phyloP scores from a whole-genome alignment of 2,113 vertebrate genomes.

The Phoxinus phoxinus region DNA sequence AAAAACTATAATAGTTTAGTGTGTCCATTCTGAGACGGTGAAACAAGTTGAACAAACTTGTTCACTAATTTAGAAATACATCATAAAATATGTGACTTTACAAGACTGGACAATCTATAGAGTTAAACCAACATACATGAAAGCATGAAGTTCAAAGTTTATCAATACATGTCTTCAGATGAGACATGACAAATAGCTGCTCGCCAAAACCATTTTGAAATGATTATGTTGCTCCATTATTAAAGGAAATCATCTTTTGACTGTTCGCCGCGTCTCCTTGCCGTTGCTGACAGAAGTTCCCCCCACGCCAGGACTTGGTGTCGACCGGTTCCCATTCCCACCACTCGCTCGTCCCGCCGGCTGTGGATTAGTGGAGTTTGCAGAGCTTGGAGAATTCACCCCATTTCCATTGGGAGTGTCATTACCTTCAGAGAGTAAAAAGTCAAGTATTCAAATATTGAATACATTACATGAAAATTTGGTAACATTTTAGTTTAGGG shows the following conservation, averaged over 20 bases:
- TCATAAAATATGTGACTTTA: neutral
- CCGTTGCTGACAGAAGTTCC: slow-evolving; percentile 77
- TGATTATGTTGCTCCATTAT: neutral
- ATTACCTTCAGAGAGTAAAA: slow-evolving; percentile 36
- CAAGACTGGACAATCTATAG: neutral
- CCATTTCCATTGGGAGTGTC: slow-evolving; percentile 80
- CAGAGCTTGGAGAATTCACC: slow-evolving; percentile 64
- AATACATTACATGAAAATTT: neutral
- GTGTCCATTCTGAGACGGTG: neutral
- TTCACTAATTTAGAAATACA: neutral
- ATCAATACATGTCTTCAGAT: neutral
- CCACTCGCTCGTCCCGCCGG: slow-evolving; percentile 70
- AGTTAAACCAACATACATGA: neutral
- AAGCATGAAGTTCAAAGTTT: neutral
- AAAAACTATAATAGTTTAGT: neutral
- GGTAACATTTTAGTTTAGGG: too few relatives aligned
- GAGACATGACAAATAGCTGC: neutral
- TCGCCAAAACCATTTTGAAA: neutral
- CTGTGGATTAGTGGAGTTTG: slow-evolving; percentile 60
- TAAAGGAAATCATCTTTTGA: slow-evolving; percentile 76
- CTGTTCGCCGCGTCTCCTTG: slow-evolving; percentile 81
- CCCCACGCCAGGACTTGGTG: slow-evolving; percentile 69
- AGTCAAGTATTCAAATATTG: neutral
- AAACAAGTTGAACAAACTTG: neutral
- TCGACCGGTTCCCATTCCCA: slow-evolving; percentile 71